Evolutionary conservation across 2,888 invertebrate genomes (phyloP).

Genomic region (Meiosimyza decipiens): DNA sequence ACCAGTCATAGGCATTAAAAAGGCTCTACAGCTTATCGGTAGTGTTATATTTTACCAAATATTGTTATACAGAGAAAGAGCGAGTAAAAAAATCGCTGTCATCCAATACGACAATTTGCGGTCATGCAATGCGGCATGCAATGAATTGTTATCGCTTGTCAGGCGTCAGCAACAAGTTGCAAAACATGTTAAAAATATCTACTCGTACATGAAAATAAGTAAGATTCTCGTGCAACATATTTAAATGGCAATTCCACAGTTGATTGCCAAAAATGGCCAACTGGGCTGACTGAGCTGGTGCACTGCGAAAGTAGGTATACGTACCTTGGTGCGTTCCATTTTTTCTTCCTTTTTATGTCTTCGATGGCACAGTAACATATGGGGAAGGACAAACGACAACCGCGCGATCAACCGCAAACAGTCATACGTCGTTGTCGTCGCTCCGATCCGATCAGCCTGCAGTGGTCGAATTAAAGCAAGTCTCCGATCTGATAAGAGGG

Average conservation of each 20-base stretch:
- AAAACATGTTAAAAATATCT: slow-evolving; percentile 39
- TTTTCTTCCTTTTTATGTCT: too few species aligned
- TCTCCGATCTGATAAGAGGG: slow-evolving; percentile 27
- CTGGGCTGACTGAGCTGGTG: slow-evolving; percentile 33
- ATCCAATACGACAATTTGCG: slow-evolving; percentile 41
- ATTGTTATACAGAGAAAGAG: not conserved
- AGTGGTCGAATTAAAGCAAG: slow-evolving; percentile 34
- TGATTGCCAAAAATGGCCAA: slow-evolving; percentile 46
- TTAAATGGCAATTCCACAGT: slow-evolving; percentile 28
- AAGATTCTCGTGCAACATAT: slow-evolving; percentile 27
- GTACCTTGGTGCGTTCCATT: too few species aligned
- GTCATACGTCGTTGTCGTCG: not conserved
- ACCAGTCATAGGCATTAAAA: not conserved
- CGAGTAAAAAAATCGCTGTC: not conserved
- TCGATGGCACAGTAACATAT: not conserved
- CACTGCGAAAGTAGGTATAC: too few species aligned
- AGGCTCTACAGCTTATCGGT: slow-evolving; percentile 6
- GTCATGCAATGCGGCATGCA: slow-evolving; percentile 37
- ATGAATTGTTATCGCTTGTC: slow-evolving; percentile 53
- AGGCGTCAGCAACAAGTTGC: slow-evolving; percentile 47
- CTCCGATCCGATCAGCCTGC: not conserved
- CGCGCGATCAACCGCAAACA: slow-evolving; percentile 9
- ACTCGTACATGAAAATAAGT: slow-evolving; percentile 1
- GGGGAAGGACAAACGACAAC: slow-evolving; percentile 23
- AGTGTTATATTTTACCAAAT: slow-evolving; percentile 21